Conservation (phyloP, 2,797 vertebrate genomes). For the Fringilla coelebs region DNA sequence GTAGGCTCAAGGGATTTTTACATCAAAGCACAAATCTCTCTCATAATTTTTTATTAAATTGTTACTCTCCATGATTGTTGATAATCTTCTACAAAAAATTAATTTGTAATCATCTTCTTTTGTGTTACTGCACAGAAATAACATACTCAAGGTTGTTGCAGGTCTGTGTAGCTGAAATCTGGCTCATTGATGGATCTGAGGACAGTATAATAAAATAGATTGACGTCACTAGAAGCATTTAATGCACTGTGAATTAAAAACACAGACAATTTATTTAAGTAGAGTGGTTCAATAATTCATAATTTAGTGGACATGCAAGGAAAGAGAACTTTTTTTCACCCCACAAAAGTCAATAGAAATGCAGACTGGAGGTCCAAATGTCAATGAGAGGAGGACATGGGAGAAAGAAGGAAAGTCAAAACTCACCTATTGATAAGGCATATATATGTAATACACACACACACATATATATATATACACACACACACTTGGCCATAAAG, state of each 20-base stretch:
- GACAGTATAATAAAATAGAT: not conserved
- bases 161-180: not conserved
- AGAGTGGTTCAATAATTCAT: not conserved
- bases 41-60: not conserved
- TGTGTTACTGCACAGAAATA: not conserved
- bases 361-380: not conserved
- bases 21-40: not conserved
- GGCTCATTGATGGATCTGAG: not conserved
- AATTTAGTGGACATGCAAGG: not conserved
- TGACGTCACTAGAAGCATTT: not conserved
- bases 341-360: not conserved
- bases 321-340: not conserved
- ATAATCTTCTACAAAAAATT: not conserved
- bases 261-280: not conserved
- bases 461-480: too few relatives aligned
- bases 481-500: not conserved
- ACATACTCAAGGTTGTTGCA: not conserved
- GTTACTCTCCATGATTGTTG: not conserved
- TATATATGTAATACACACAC: too few relatives aligned
- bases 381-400: fast-evolving
- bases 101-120: not conserved
- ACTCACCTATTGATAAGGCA: not conserved
- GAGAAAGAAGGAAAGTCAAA: not conserved
- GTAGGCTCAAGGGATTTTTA: not conserved
- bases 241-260: not conserved